phyloP scores from a whole-genome alignment of 2,888 invertebrate genomes.

The Blastobasis lacticolella region DNA sequence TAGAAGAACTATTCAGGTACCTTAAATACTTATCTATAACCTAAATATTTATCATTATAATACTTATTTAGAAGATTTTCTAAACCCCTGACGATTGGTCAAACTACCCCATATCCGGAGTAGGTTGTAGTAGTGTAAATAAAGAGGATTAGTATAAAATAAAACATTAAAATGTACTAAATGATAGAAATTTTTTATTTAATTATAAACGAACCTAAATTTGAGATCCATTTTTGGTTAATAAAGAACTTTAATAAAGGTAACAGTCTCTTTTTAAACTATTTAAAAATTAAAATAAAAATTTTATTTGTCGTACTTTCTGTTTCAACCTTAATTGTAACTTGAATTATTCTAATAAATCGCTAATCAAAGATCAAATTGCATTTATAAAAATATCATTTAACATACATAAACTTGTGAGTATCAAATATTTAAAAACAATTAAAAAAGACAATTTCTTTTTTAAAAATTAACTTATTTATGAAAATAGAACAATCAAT shows the following conservation, averaged over 20 bases:
- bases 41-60: constrained; percentile 4
- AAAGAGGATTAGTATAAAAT: constrained; percentile 5
- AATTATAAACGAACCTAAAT: constrained; percentile 3
- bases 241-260: background rate
- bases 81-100: constrained; percentile 2
- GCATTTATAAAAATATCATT: too few species aligned
- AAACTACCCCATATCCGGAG: constrained; percentile 6
- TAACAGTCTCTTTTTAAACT: background rate
- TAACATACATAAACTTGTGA: too few species aligned
- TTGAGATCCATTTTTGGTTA: background rate
- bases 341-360: too few species aligned
- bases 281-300: constrained; percentile 2
- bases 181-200: constrained; percentile 5
- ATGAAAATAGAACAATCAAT: too few species aligned
- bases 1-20: too few species aligned
- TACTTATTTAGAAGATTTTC: background rate
- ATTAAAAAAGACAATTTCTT: too few species aligned
- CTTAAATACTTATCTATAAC: background rate
- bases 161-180: constrained; percentile 4
- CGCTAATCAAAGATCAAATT: too few species aligned
- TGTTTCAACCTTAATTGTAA: too few species aligned
- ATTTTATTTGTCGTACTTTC: constrained; percentile 4
- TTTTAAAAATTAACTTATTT: too few species aligned
- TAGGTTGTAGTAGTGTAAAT: constrained; percentile 1
- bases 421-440: too few species aligned